A percentile compares a stretch with the other conserved stretches of the same genome.
These are phyloP conservation scores for Acleris holmiana DNA, from an alignment of 2,888 invertebrate species.

Conservation along the genomic window DNA sequence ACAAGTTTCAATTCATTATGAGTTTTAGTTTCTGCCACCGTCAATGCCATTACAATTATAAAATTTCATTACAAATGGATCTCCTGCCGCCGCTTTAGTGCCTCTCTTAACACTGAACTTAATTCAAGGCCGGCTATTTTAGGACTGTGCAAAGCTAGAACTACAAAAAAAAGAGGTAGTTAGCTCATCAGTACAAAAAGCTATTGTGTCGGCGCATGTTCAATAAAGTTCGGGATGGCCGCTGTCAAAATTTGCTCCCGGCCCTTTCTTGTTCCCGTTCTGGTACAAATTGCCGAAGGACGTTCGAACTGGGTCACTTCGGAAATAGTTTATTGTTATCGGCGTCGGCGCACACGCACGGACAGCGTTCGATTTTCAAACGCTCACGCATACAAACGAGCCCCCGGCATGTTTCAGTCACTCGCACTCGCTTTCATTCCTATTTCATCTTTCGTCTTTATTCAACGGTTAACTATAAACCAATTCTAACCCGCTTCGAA, in stretches of 20 bases:
- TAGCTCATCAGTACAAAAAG: slow-evolving; percentile 57
- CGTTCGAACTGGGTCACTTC: slow-evolving; percentile 83
- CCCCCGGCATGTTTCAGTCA: slow-evolving; percentile 66
- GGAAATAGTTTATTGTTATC: slow-evolving; percentile 85
- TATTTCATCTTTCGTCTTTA: slow-evolving; percentile 64
- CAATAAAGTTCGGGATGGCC: slow-evolving; percentile 65
- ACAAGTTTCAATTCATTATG: slow-evolving; percentile 57
- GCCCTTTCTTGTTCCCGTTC: slow-evolving; percentile 83
- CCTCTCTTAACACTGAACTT: slow-evolving; percentile 46
- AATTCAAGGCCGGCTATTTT: slow-evolving; percentile 59
- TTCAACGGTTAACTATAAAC: slow-evolving; percentile 41
- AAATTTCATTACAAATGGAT: slow-evolving; percentile 43
- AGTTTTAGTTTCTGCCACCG: slow-evolving; percentile 45
- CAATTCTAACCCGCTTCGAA: slow-evolving; percentile 71
- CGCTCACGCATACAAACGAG: slow-evolving; percentile 67
- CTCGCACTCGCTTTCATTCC: slow-evolving; percentile 63
- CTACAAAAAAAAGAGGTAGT: slow-evolving; percentile 56
- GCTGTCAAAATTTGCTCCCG: slow-evolving; percentile 69
- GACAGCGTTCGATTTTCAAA: slow-evolving; percentile 66
- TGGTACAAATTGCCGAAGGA: slow-evolving; percentile 82
- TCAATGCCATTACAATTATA: slow-evolving; percentile 48
- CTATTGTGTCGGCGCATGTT: slow-evolving; percentile 54
- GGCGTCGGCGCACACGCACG: slow-evolving; percentile 78
- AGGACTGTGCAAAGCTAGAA: slow-evolving; percentile 44
- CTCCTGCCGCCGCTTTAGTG: slow-evolving; percentile 33